These are phyloP conservation scores for Cyprinodon diabolis DNA, from an alignment of 2,797 vertebrate genomes.

Conservation along the genomic window DNA sequence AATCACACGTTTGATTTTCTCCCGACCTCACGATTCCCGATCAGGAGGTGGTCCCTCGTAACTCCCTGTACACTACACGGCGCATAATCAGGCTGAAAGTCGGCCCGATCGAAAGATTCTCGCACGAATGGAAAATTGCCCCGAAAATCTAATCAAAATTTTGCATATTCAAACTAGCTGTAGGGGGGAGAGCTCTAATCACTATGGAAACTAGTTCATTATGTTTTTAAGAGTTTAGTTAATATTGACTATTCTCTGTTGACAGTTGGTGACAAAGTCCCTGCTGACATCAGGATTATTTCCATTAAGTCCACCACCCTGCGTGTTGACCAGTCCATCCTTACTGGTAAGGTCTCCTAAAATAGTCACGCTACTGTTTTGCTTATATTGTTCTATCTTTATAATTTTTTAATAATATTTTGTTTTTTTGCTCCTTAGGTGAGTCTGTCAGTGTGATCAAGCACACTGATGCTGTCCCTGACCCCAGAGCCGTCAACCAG, in stretches of 20 bases:
- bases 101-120: too few relatives aligned
- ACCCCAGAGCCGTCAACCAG: slow-evolving; percentile 94
- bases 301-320: slow-evolving; percentile 85
- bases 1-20: too few relatives aligned
- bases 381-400: not conserved
- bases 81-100: too few relatives aligned
- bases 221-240: not conserved
- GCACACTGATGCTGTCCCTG: slow-evolving; percentile 90
- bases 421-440: slow-evolving; percentile 71
- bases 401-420: slow-evolving; percentile 4
- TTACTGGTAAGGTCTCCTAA: slow-evolving; percentile 83
- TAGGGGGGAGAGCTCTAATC: not conserved
- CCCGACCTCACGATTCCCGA: too few relatives aligned
- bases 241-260: slow-evolving; percentile 14
- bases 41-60: too few relatives aligned
- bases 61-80: too few relatives aligned
- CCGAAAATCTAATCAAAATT: too few relatives aligned
- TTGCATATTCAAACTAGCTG: too few relatives aligned
- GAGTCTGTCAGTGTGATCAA: slow-evolving; percentile 98
- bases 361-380: not conserved
- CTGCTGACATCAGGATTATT: slow-evolving; percentile 85
- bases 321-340: slow-evolving; percentile 87
- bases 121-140: too few relatives aligned
- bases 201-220: slow-evolving; percentile 5
- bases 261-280: slow-evolving; percentile 87